Base-by-base conservation (phyloP, 2,888 invertebrate genomes). In the Phaedon cochleariae region DNA sequence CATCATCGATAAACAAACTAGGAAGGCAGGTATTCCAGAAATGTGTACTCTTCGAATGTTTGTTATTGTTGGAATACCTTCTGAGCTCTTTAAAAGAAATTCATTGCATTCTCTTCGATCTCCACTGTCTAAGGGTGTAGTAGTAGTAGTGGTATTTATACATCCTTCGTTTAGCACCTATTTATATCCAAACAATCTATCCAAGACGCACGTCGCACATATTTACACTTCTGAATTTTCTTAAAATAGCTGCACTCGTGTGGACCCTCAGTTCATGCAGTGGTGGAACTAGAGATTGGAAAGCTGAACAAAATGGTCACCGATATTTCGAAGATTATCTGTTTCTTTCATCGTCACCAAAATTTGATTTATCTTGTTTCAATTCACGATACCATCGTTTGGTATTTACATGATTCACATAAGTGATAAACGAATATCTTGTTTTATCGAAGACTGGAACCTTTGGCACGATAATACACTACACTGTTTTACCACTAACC, bases 191-290 rank as follows among this genome's bases (percentile, higher is more conserved):
- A 57, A 63, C 66, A 55, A 66, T 65, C 60, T 68, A 72, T 73
- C 76, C 57, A 51, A 70, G 81, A 81, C 80, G 54, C 73, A 79
- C 79, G 80, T 76, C 61, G 51, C 72, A 73, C 74, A 79, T 79
- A 78, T 76, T 78, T 79, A 77, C 74, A 71, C 74, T 76, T 75
- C 73, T 71, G 69, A 76, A 77, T 68, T 72, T 67, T 73, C 78
- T 70, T 64, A 74, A 80, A 80, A 81, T 80, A 80, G 74, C 69
- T 61, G 34, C 49, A 73, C 75, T 76, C 79, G 77, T 71, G 77
- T 76, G 76, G 61, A 60, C 69, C 73, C 70, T 79, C 72, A 10
- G 67, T 53, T 64, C 62, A 17, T 10, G 4, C 76, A 70, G 67
- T 54, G 64, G 63, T 62, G 70, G 68, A 45, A 6, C 10, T 17